Conservation (phyloP, 92 coral and sea anemone species). For the Isaurus tuberculatus region DNA sequence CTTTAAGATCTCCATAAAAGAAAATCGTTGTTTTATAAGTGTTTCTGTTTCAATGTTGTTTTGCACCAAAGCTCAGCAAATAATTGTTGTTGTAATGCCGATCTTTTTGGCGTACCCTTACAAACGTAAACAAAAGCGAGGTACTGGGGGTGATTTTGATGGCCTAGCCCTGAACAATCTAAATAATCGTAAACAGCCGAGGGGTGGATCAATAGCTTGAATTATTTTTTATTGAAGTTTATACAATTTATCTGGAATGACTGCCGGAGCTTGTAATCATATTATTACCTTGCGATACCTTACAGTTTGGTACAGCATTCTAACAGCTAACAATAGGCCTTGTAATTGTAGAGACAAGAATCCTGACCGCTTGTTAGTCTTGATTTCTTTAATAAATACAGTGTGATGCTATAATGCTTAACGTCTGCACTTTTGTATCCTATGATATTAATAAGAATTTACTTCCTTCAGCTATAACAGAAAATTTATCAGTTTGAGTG, state of each 20-base stretch:
- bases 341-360: background rate
- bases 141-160: constrained; percentile 35
- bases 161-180: constrained; percentile 29
- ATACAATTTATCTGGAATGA: constrained; percentile 39
- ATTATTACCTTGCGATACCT: constrained; percentile 3
- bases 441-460: background rate
- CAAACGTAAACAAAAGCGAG: constrained; percentile 32
- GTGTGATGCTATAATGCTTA: background rate
- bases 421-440: background rate
- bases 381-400: background rate
- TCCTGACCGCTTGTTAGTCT: background rate
- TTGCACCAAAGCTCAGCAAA: constrained; percentile 16
- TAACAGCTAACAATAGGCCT: background rate
- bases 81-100: constrained; percentile 6
- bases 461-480: background rate
- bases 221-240: constrained; percentile 40
- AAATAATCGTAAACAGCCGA: constrained; percentile 46
- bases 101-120: background rate
- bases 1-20: background rate
- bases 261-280: constrained; percentile 40
- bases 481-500: background rate
- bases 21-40: background rate
- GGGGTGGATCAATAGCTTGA: constrained; percentile 44
- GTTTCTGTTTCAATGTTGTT: background rate
- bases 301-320: background rate